Evolutionary conservation across 1,140 invertebrate genomes (phyloP), one percentile per base, ranked within the genome.

Genomic region (Lepidurus apus): DNA sequence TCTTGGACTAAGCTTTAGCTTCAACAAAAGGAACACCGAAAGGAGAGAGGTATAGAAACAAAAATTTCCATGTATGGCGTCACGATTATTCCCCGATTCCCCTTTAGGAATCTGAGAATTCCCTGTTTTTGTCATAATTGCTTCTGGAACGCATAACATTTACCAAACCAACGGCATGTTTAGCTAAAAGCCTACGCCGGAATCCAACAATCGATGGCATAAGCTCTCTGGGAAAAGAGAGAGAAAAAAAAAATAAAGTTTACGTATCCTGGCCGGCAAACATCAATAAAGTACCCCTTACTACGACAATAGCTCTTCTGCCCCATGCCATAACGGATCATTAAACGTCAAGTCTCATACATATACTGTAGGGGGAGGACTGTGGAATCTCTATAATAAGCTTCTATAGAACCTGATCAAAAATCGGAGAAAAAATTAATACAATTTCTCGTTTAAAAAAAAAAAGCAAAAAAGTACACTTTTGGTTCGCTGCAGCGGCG

Each of bases 1-100:
- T 65, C 53, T 65, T 65, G 53, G 53, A 65, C 53, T 65, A n/a
- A 65, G 34, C 53, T 65, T 21, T 65, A 65, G 53, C 53, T 65
- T 65, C 21, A 2, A 34, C 34, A 34, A 34, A 34, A 34, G 34
- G 34, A 34, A 65, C 53, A 65, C 8, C 53, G 21, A 65, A n/a
- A 65, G 53, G 21, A 17, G 53, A 21, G n/a, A n/a, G 6, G 17
- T 7, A 47, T 6, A 1, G 13, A 65, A 65, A 9, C 3, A 21
- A 21, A 65, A 1, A 65, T 65, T 17, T 65, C 53, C 53, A 65
- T 65, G 34, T 65, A 65, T 65, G 53, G 21, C 53, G 53, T 65
- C 53, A 21, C 53, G 34, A 34, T 34, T 65, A 65, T 8, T 9
- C 53, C 17, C 8, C 53, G 53, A 17, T 65, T 65, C 53, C 21